Evolutionary conservation across 2,888 invertebrate species (phyloP).

Genomic region (Halictus quadricinctus): DNA sequence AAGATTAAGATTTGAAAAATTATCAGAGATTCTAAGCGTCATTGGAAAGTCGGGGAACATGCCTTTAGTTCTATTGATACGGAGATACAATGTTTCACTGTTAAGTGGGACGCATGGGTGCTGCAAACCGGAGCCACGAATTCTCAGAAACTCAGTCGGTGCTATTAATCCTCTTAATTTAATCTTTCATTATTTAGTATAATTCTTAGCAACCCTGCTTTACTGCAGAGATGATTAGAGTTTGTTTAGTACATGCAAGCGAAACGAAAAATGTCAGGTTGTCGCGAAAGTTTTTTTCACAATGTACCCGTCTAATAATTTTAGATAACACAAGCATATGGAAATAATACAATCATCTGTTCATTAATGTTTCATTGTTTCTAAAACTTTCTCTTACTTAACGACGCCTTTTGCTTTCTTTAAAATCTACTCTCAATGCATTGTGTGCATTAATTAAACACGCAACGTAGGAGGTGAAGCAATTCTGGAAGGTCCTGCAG

Average conservation of each 20-base stretch:
- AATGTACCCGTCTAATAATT: too few species aligned
- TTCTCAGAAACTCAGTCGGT: not conserved
- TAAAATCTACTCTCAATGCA: too few species aligned
- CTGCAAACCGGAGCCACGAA: not conserved
- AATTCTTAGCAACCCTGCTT: not conserved
- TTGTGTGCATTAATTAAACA: too few species aligned
- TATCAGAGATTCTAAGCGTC: not conserved
- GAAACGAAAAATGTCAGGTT: not conserved
- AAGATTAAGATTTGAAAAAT: conserved; percentile 12
- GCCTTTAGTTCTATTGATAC: conserved; percentile 1
- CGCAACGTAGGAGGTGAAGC: too few species aligned
- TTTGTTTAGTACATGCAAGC: not conserved
- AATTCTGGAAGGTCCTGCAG: too few species aligned
- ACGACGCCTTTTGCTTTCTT: too few species aligned
- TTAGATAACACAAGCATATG: too few species aligned
- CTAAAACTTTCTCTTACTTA: too few species aligned
- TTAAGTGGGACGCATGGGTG: not conserved
- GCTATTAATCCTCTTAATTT: not conserved
- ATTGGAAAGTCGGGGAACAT: conserved; percentile 5
- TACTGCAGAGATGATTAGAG: not conserved
- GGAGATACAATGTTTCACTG: not conserved
- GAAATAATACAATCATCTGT: too few species aligned
- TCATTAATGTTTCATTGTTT: too few species aligned
- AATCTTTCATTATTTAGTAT: not conserved
- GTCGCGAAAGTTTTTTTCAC: not conserved